Base-by-base conservation (phyloP, 2,797 vertebrate genomes). In the Leucoraja ocellata region DNA sequence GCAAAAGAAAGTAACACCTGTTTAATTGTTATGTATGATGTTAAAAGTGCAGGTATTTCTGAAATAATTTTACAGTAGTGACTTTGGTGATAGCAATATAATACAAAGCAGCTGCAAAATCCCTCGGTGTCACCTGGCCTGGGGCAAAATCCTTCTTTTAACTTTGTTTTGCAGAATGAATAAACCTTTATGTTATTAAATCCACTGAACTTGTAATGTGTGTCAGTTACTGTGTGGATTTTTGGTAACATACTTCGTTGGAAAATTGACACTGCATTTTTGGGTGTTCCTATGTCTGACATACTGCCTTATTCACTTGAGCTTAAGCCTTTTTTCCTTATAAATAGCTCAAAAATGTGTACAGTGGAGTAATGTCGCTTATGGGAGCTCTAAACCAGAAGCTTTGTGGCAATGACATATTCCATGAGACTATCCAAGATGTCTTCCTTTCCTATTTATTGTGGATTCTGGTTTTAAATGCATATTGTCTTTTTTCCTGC, bases 321-420 rank as follows among this genome's bases (percentile, higher is more conserved):
- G 39, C 18, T 93, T 78, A 36, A 88, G 73, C 32, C 6, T 93
- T 78, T 86, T 93, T 23, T 83, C 93, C 74, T 93, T 94, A 91
- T 2, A 83, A 28, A 28, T 11, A 18, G 25, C 25, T 28, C 11
- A 25, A 58, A 71, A 28, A 14, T 16, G 7, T 7, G 32, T 65
- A 28, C 5, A 86, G 13, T 86, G 25, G 25, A 61, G 63, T n/a
- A 63, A 14, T 65, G 83, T 63, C 28, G 63, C 61, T 28, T 86
- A 63, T n/a, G 61, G 81, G 54, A 58, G 58, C 58, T 65, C 14
- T 65, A 65, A 86, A 86, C 8, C 32, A 65, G 58, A 86, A n/a
- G 58, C n/a, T 86, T 84, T 58, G 14, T 71, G 13, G 18, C 18
- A 14, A 14, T 4, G 13, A 71, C 18, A 13, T 54, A 54, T 71